Evolutionary conservation across 2,113 vertebrate genomes (phyloP), one percentile per base, ranked within the genome.

Genomic region (Serilophus lunatus): DNA sequence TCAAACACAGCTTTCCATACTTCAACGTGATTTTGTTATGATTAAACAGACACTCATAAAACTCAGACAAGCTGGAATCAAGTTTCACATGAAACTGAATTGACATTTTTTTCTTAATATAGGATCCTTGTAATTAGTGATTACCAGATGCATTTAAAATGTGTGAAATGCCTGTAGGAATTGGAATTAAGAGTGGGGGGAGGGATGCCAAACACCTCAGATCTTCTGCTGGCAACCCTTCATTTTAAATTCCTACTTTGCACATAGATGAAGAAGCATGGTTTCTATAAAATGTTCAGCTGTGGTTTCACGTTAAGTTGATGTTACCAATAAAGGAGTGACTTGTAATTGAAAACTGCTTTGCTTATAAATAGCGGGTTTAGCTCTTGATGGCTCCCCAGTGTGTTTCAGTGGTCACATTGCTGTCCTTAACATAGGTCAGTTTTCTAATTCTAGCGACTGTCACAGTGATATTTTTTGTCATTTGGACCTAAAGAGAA

Each of bases 11-110:
- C 78, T 94, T 93, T 77, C 80, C 82, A 61, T 84, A 68, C 89
- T 96, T 92, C 49, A 82, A 1, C 5, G 9, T 93, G 91, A 40
- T 84, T 86, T 76, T 95, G 63, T 92, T 94, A 75, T 65, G 85
- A 92, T 96, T 95, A 80, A 96, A 91, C 78, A 97, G 88, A 95
- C 85, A 97, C 57, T 88, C 84, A 57, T 93, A 96, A 97, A 97
- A 91, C 51, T 80, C 54, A 76, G 96, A 86, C 74, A 94, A 92
- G 26, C 29, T 92, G 80, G 90, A 88, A 92, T 96, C 64, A 65
- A 81, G 68, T 96, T 96, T 95, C 93, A 88, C 57, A 18, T 75
- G 80, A 75, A 87, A 72, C 54, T 35, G 68, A 90, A 86, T 7
- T 80, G 84, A 23, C 63, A 0, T 74, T 50, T 75, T 96, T 96